Base-by-base conservation (phyloP, 2,113 vertebrate species). In the Urocitellus parryii region DNA sequence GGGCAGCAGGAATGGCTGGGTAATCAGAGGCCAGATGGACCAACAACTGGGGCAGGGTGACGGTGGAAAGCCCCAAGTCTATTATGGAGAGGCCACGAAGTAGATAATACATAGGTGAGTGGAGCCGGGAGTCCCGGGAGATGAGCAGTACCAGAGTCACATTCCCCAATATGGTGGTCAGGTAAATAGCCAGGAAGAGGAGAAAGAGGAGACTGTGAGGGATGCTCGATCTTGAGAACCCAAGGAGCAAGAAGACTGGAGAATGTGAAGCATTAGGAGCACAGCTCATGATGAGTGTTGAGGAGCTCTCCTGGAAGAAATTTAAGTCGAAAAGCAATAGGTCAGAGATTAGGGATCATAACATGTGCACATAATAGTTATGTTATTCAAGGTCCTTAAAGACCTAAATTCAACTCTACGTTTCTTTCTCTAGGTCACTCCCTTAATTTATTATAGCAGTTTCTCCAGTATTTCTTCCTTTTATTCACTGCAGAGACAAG, bases 21-120 rank as follows among this genome's bases (percentile, higher is more conserved):
- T 90, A 90, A 70, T 81, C 74, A 67, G 96, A 96, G 12, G 88
- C 2, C 10, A 97, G 77, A 56, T 98, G 97, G 37, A 67, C 95
- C 63, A 97, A 74, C 76, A 97, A 53, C 82, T 97, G 95, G 25
- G 98, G 97, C 72, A 98, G 67, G 2, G 79, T 98, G 39, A 97
- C 94, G 22, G 98, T 96, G 53, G 97, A 93, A 34, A 96, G 84
- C 13, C 96, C 97, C 87, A 95, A 56, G 32, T 98, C 98, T 37
- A 96, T 65, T 37, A 96, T 5, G 0, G 97, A 98, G 29, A 98
- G 97, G n/a, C 96, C 94, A 20, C 90, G 94, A 13, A 98, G 96
- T 22, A 98, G 74, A 61, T 96, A 98, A 76, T 98, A 98, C 98
- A 98, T 98, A 61, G 98, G 97, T 3, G 95, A 97, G n/a, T 97